phyloP scores from a whole-genome alignment of 2,797 vertebrate genomes.

The Gallinago solitaria region DNA sequence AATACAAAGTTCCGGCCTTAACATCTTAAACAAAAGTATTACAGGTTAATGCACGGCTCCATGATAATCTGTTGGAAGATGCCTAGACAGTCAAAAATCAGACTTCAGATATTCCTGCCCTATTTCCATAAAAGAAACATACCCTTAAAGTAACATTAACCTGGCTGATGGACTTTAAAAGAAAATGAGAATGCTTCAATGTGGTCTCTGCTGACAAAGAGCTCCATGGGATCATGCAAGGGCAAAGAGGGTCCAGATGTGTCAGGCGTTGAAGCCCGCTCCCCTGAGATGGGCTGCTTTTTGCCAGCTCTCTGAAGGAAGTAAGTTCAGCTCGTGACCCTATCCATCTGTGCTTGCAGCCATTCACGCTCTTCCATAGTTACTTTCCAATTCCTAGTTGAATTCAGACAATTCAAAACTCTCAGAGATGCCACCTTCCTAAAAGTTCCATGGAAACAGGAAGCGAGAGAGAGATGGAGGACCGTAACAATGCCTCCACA shows the following conservation, averaged over 20 bases:
- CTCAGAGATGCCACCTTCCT: background rate
- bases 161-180: background rate
- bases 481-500: background rate
- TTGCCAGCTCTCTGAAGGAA: background rate
- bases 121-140: background rate
- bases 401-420: background rate
- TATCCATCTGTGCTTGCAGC: background rate
- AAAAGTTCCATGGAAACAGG: background rate
- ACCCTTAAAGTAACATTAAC: background rate
- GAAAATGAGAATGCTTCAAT: background rate
- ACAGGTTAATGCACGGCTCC: background rate
- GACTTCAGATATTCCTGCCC: background rate
- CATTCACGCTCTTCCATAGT: background rate
- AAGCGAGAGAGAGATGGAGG: rapidly evolving
- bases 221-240: background rate
- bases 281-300: background rate
- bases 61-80: background rate
- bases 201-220: background rate
- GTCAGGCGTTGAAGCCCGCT: background rate
- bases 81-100: background rate
- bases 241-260: background rate
- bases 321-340: background rate
- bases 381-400: background rate
- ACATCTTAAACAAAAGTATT: background rate
- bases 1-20: background rate